Evolutionary conservation across 2,797 vertebrate species (phyloP).

Genomic region (Sylvia borin): DNA sequence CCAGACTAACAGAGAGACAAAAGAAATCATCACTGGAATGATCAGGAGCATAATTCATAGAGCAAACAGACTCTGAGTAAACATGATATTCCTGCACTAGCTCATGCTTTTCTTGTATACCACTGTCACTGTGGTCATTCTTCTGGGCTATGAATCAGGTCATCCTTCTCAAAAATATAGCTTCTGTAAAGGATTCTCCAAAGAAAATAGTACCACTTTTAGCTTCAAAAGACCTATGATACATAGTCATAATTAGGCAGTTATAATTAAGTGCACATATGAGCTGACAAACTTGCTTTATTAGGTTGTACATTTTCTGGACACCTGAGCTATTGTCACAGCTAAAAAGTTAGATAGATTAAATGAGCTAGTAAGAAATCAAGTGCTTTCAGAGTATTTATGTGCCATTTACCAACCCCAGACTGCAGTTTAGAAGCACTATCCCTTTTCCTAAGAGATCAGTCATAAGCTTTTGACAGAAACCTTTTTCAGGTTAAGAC

Average conservation of each 20-base stretch:
- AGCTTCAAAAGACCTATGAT: background rate
- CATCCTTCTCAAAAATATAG: background rate
- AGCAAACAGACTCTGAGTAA: background rate
- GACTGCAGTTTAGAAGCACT: background rate
- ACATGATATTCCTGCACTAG: background rate
- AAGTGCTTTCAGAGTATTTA: background rate
- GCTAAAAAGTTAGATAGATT: background rate
- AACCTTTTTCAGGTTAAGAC: background rate
- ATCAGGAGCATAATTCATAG: background rate
- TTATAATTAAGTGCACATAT: background rate
- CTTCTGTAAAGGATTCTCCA: background rate
- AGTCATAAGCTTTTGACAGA: background rate
- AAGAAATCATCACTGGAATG: background rate
- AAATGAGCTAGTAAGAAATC: background rate
- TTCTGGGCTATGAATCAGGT: background rate
- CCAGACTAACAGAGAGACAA: background rate
- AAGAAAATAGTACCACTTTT: background rate
- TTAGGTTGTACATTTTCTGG: background rate
- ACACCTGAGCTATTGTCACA: constrained; percentile 2
- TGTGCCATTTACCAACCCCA: background rate
- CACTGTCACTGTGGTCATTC: background rate
- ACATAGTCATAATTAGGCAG: background rate
- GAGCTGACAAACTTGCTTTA: background rate
- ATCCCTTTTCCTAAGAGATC: background rate
- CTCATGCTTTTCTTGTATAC: background rate